Evolutionary conservation across 1,140 invertebrate genomes (phyloP), one percentile per base, ranked within the genome.

Genomic region (Dufourea novaeangliae): DNA sequence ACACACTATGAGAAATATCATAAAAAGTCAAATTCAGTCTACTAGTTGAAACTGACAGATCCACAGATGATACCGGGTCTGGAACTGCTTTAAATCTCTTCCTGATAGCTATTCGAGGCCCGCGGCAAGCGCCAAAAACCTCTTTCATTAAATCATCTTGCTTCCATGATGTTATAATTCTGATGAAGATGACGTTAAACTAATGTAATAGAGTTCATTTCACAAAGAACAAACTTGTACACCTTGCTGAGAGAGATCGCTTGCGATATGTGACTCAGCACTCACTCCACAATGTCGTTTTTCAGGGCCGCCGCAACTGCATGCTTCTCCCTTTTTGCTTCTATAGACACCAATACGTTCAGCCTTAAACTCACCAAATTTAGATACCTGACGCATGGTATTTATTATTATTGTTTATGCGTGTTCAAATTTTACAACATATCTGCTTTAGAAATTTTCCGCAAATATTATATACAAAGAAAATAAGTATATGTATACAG

Each of bases 181-280:
- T 27, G 22, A 29, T 39, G 20, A 22, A 27, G 37, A 80, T 57
- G 62, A 78, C 68, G 54, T 54, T 79, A 41, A 29, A 66, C 27
- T 50, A 59, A 72, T 39, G 14, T 56, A 57, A 66, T 52, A 52
- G 8, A 32, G 62, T 52, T 32, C 46, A 78, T 83, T 83, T 81
- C 67, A 66, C 80, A 59, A 75, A 82, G 84, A 82, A 84, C 82
- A 50, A 39, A 82, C 61, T 64, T 75, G 73, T 62, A 59, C 84
- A 87, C 86, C 82, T 87, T 84, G 78, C 84, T 78, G 44, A 59
- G 75, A 83, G 76, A 87, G 84, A 88, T 88, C 74, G 85, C 64
- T 80, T 56, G 61, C 85, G 84, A 87, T 86, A 88, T 89, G 86
- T 89, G 88, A 89, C 87, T 89, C 86, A 89, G 87, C 87, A 88